Conservation (phyloP, 92 coral and sea anemone species). For the Phenganax stokvisi region DNA sequence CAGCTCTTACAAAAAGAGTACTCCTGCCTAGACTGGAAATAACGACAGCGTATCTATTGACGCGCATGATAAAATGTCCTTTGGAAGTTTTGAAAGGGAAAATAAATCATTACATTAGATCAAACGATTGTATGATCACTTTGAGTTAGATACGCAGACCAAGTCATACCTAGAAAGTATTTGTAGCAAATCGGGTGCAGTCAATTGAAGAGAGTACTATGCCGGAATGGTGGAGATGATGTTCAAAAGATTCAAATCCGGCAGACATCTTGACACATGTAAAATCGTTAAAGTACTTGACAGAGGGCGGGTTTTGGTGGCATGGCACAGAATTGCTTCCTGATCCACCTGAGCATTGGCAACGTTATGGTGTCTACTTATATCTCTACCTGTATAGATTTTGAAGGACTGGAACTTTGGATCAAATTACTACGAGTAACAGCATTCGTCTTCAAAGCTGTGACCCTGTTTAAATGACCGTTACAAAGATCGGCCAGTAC, state of each 20-base stretch:
- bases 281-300: not conserved
- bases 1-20: too few relatives aligned
- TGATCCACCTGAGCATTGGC: not conserved
- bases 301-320: not conserved
- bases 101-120: too few relatives aligned
- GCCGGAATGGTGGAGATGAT: not conserved
- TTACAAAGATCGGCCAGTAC: constrained; percentile 2
- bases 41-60: too few relatives aligned
- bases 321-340: constrained; percentile 6
- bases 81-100: too few relatives aligned
- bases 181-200: constrained; percentile 5
- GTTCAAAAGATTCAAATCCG: constrained; percentile 7
- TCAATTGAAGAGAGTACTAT: not conserved
- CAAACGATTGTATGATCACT: too few relatives aligned
- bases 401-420: not conserved
- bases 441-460: constrained; percentile 40
- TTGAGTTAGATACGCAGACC: too few relatives aligned
- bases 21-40: too few relatives aligned
- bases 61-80: too few relatives aligned
- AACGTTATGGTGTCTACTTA: not conserved
- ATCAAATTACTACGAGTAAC: constrained; percentile 37
- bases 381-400: not conserved
- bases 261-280: constrained; percentile 10
- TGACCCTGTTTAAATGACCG: constrained; percentile 25
- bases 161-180: not conserved